phyloP scores from a whole-genome alignment of 2,797 vertebrate genomes.

The Presbytis comata region DNA sequence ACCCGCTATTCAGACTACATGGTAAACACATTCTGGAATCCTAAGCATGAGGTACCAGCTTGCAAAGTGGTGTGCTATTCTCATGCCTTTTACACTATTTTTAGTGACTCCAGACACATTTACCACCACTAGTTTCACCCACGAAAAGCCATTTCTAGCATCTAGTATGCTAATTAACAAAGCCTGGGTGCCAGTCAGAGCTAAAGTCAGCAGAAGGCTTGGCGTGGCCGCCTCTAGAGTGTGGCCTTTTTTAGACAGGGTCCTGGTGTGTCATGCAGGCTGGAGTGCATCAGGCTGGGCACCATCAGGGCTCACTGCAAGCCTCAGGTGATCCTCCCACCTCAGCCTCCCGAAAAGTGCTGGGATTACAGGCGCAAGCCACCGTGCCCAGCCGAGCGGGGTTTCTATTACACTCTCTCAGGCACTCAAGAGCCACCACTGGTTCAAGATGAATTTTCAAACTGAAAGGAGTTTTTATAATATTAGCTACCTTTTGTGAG shows the following conservation, averaged over 20 bases:
- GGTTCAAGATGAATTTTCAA: background rate
- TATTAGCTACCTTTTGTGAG: background rate
- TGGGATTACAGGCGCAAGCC: background rate
- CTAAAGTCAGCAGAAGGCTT: no score
- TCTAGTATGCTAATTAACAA: background rate
- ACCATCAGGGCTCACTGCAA: background rate
- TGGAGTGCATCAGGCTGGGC: no score
- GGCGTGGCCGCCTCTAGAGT: background rate
- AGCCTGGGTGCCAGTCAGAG: background rate
- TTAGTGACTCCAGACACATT: background rate
- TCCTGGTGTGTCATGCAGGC: background rate
- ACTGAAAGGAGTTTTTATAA: background rate
- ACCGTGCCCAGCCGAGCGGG: no score
- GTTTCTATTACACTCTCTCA: background rate
- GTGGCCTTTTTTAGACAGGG: background rate
- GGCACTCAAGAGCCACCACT: background rate
- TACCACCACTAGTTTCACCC: background rate
- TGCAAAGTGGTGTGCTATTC: accelerated
- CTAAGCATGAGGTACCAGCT: background rate
- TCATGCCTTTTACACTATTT: background rate
- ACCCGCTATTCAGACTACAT: background rate
- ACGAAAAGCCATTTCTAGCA: background rate
- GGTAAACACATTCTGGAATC: background rate
- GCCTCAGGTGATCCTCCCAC: background rate
- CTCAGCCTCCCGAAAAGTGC: background rate